Evolutionary conservation across 2,797 vertebrate species (phyloP).

Genomic region (Lateolabrax maculatus): DNA sequence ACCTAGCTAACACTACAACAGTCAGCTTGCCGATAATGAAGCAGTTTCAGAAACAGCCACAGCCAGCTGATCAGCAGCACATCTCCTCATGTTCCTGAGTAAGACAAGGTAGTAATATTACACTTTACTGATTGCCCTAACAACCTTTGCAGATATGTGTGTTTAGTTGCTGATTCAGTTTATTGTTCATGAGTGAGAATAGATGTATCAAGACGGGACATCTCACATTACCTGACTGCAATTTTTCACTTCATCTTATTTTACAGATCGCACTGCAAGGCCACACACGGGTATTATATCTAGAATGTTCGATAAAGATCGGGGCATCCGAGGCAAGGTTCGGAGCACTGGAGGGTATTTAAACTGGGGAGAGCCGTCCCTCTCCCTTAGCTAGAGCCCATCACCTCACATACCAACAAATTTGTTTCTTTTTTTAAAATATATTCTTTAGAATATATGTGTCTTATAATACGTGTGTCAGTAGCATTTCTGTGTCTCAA

Average conservation of each 20-base stretch:
- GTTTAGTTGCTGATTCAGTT: background rate
- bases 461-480: background rate
- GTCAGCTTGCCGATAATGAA: too few species aligned
- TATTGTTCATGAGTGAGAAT: background rate
- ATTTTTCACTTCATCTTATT: background rate
- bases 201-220: background rate
- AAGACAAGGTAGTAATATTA: background rate
- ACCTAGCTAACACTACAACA: too few species aligned
- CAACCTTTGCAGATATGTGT: background rate
- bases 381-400: too few species aligned
- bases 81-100: too few species aligned
- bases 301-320: conserved; percentile 14
- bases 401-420: background rate
- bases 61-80: too few species aligned
- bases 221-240: background rate
- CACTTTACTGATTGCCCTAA: background rate
- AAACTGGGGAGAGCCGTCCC: background rate
- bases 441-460: background rate
- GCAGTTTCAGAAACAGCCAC: too few species aligned
- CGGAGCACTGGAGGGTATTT: background rate
- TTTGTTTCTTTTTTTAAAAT: background rate
- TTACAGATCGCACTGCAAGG: background rate
- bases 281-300: conserved; percentile 10
- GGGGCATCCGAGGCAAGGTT: background rate
- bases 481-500: background rate